Evolutionary conservation across 2,888 invertebrate species (phyloP), one percentile per base, ranked within the genome.

Genomic region (Drosophila crucigera): DNA sequence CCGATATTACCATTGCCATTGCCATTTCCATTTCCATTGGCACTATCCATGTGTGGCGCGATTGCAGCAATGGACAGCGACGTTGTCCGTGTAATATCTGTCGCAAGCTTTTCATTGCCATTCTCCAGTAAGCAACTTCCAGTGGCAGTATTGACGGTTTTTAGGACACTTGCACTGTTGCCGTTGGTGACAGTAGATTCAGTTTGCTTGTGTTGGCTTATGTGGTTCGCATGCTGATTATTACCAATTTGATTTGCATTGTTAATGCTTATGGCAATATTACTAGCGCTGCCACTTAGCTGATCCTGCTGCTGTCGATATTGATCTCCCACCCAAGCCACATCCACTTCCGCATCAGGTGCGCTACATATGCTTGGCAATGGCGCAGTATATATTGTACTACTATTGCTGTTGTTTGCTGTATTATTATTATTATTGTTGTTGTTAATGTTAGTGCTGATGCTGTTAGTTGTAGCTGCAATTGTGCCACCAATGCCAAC

Each of bases 251-350:
- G 79, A 73, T 77, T 82, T 39, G 65, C 54, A 71, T 76, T 84
- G 58, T 30, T 85, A 53, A 35, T 80, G 67, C 52, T 69, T 41
- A 55, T 70, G 53, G 11, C 75, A 59, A 49, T 80, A 76, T 33
- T 88, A 33, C 47, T 66, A 25, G 68, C 56, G 53, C 68, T 68
- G 31, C 75, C 59, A 31, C 72, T 67, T 39, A 75, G 33, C 49
- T 78, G 54, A 53, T 80, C 55, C 47, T 78, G 65, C 68, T 84
- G 70, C 59, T 80, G 73, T 59, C 75, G 72, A 80, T 89, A 91
- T 71, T 82, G 82, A 47, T 85, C 70, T 69, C 78, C 80, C 61
- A 79, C 39, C 79, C 77, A 65, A 66, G 50, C 9, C 47, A 54
- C 62, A 4, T 86, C 83, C 9, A 64, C 14, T 67, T 81, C 79